Conservation (phyloP, 2,888 invertebrate genomes). For the Rotaria magnacalcarata region DNA sequence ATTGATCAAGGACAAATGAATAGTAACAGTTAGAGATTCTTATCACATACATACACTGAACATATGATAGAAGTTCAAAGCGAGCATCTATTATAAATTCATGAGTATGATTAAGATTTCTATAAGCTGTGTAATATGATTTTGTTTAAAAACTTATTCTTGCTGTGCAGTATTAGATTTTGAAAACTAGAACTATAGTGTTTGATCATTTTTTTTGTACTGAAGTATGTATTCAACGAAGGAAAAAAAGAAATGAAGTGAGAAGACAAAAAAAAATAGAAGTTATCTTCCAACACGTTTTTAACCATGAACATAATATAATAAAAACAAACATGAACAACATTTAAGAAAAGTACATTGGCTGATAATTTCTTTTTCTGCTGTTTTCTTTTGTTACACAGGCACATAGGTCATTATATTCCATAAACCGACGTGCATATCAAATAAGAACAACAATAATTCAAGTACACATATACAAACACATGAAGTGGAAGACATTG, state of each 20-base stretch:
- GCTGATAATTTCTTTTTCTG: no score
- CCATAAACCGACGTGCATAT: not conserved
- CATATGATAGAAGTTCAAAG: no score
- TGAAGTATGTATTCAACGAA: not conserved
- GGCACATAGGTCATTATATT: not conserved
- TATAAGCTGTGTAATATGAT: no score
- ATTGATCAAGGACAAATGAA: no score
- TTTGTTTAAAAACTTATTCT: no score
- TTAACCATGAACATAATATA: not conserved
- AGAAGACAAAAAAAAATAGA: not conserved
- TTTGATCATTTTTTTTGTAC: not conserved
- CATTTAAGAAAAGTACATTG: not conserved
- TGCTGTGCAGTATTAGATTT: no score
- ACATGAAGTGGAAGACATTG: no score
- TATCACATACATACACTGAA: no score
- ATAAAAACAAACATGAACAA: constrained; percentile 9
- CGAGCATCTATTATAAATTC: no score
- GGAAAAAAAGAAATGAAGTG: not conserved
- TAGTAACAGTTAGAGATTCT: no score
- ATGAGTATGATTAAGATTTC: no score
- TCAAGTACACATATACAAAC: not conserved
- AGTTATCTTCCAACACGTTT: not conserved
- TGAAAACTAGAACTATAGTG: no score
- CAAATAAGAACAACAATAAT: not conserved
- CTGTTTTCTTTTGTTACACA: not conserved